Evolutionary conservation across 2,113 vertebrate species (phyloP).

Genomic region (Alectura lathami): DNA sequence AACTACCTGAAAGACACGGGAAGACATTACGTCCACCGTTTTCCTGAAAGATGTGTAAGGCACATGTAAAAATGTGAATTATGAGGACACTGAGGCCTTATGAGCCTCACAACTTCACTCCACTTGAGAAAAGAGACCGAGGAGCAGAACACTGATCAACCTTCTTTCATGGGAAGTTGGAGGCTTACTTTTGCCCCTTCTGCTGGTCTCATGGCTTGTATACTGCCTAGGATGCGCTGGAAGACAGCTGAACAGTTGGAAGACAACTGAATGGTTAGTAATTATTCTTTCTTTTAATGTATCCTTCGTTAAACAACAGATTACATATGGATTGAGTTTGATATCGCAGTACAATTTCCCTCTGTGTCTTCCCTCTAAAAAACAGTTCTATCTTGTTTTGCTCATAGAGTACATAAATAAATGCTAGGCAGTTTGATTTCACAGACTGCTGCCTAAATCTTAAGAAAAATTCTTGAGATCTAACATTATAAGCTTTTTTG

Average conservation of each 20-base stretch:
- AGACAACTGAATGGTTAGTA: not conserved
- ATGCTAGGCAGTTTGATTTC: constrained; percentile 31
- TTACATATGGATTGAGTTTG: constrained; percentile 19
- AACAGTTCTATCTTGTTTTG: not conserved
- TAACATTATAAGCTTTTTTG: constrained; percentile 15
- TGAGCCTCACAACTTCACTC: not conserved
- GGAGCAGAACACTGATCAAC: not conserved
- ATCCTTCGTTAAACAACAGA: constrained; percentile 9
- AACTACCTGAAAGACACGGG: not conserved
- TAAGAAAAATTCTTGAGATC: constrained; percentile 21
- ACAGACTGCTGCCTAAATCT: constrained; percentile 14
- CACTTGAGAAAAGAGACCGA: not conserved
- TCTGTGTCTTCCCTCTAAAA: not conserved
- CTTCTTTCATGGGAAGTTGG: not conserved
- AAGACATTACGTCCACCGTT: not conserved
- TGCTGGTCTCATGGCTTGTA: not conserved
- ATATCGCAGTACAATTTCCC: not conserved
- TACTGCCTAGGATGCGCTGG: not conserved
- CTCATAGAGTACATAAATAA: constrained; percentile 12
- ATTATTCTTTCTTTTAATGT: not conserved
- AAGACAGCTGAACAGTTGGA: not conserved
- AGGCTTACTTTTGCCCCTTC: constrained; percentile 1
- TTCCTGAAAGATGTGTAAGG: not conserved
- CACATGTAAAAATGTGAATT: not conserved
- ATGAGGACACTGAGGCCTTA: not conserved